Percentiles rank a stretch among this genome's conserved stretches.
phyloP scores from a whole-genome alignment of 2,113 vertebrate species.

The Urocitellus parryii region DNA sequence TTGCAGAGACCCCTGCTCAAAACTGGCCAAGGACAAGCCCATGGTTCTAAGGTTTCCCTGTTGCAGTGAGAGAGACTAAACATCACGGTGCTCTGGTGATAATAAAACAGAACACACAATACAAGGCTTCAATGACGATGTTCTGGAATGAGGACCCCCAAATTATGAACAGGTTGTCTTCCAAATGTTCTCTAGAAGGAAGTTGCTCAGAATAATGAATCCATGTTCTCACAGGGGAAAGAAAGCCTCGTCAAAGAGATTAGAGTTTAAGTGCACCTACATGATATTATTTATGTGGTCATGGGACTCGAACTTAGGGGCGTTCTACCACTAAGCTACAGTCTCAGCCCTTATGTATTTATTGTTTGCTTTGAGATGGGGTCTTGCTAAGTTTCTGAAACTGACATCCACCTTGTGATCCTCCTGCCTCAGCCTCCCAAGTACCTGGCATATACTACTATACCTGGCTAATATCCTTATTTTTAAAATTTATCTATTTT shows the following conservation, averaged over 20 bases:
- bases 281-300: no score
- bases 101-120: background rate
- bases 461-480: no score
- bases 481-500: no score
- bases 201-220: slow-evolving; percentile 52
- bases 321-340: no score
- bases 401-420: no score
- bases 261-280: background rate
- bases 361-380: no score
- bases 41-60: background rate
- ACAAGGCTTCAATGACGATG: background rate
- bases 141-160: background rate
- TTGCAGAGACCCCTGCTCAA: background rate
- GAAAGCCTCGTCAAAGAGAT: background rate
- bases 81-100: background rate
- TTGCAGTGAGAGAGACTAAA: background rate
- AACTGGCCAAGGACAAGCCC: background rate
- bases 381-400: no score
- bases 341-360: no score
- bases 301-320: no score
- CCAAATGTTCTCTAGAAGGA: slow-evolving; percentile 29
- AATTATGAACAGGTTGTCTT: slow-evolving; percentile 41
- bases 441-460: no score
- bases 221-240: background rate
- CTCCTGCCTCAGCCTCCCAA: no score